A percentile compares a stretch with the other conserved stretches of the same genome.
phyloP scores from a whole-genome alignment of 2,113 vertebrate genomes.

The Amazona vittata region DNA sequence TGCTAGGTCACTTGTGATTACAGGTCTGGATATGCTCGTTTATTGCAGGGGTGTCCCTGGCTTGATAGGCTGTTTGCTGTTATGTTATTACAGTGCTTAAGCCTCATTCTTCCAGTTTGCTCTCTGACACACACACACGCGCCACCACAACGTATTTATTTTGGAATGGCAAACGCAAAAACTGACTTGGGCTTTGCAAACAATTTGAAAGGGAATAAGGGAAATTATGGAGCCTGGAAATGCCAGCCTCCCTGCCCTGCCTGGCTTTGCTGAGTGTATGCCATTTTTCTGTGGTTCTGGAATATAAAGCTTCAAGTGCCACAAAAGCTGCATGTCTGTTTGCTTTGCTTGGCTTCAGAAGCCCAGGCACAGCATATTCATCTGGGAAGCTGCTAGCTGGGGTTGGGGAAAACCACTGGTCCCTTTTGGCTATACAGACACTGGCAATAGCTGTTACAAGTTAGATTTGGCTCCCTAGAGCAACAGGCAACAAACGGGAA shows the following conservation, averaged over 20 bases:
- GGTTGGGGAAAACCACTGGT: neutral
- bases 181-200: neutral
- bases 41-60: slow-evolving; percentile 43
- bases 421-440: neutral
- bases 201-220: neutral
- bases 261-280: neutral
- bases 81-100: slow-evolving; percentile 28
- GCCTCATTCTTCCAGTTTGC: neutral
- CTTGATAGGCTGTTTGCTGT: slow-evolving; percentile 26
- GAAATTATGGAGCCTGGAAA: neutral
- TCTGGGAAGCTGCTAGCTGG: slow-evolving; percentile 21
- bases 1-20: slow-evolving; percentile 51
- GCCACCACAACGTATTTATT: neutral
- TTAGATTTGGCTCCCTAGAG: neutral
- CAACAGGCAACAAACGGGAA: neutral
- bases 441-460: neutral
- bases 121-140: neutral
- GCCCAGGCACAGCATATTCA: neutral
- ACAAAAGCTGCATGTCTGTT: neutral
- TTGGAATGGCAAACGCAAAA: neutral
- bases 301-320: neutral
- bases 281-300: slow-evolving; percentile 4
- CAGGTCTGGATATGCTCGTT: slow-evolving; percentile 22
- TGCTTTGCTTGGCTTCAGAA: slow-evolving; percentile 54
- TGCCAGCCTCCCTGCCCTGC: neutral